Conservation (phyloP, 2,113 vertebrate species). For the Muntiacus reevesi region DNA sequence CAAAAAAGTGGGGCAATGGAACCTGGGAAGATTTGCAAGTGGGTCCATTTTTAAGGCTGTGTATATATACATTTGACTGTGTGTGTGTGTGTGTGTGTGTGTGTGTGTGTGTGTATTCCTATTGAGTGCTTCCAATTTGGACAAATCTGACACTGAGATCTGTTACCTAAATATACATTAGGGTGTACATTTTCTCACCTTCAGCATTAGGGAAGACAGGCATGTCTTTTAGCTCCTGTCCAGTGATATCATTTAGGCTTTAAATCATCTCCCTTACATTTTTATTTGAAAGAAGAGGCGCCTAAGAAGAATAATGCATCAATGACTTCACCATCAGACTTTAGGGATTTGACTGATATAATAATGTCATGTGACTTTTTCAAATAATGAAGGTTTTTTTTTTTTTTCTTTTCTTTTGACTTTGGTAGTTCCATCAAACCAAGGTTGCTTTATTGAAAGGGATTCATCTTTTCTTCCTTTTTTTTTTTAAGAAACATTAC, state of each 20-base stretch:
- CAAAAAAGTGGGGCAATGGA: constrained; percentile 9
- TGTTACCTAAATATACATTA: background rate
- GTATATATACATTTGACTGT: background rate
- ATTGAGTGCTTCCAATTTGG: background rate
- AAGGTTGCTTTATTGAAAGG: constrained; percentile 72
- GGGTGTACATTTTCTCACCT: constrained; percentile 6
- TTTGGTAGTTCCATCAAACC: constrained; percentile 62
- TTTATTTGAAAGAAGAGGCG: constrained; percentile 62
- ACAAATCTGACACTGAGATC: background rate
- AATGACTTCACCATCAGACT: constrained; percentile 70
- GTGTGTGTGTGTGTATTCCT: background rate
- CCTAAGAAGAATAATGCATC: constrained; percentile 73
- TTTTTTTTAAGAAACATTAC: constrained; percentile 69
- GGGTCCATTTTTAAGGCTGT: background rate
- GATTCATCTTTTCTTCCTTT: constrained; percentile 46
- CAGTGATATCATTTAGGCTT: constrained; percentile 64
- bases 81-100: background rate
- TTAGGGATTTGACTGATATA: constrained; percentile 64
- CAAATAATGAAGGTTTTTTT: constrained; percentile 53
- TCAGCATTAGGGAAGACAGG: constrained; percentile 43
- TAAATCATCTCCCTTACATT: constrained; percentile 70
- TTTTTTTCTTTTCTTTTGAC: background rate
- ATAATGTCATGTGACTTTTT: constrained; percentile 50
- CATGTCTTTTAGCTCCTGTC: constrained; percentile 48
- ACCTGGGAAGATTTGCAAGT: background rate